Base-by-base conservation (phyloP, 2,797 vertebrate genomes). In the Enteromius trimaculatus region DNA sequence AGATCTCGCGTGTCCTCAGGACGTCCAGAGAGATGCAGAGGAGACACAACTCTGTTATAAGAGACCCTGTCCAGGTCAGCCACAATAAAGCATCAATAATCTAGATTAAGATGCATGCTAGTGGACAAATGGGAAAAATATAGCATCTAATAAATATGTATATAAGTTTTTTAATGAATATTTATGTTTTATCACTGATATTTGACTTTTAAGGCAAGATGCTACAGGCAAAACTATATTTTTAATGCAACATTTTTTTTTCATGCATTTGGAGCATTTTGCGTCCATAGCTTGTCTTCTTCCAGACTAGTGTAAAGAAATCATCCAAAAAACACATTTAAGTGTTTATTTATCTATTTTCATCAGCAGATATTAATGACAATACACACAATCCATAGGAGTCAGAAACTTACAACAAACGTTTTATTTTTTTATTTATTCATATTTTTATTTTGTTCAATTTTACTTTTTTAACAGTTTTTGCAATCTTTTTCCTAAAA, bases 11-110 rank as follows among this genome's bases (percentile, higher is more conserved):
- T 98, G 97, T 89, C 93, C 93, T 0, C 26, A 87, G 0, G 88
- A 90, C 29, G 86, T 60, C 0, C 83, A 87, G 74, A 92, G 88
- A 72, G 79, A 86, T 39, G 85, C 74, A 6, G 92, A 94, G 89
- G 94, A 96, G 88, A 94, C 90, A 0, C 92, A 91, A 80, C 91
- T 95, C 14, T 97, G 96, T 42, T 96, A 96, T 89, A 92, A 89
- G 77, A 93, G 79, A 68, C 93, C 95, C 2, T 97, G 96, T 84
- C 84, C 93, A 91, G 94, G 96, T 96, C 47, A 88, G 17, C 26
- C 9, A 14, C 3, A 17, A 17, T 31, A 31, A 17, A 17, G 6
- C 55, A 58, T 1, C n/a, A 58, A 23, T 47, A 13, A 47, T 42
- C 51, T 53, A 2, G 8, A n/a, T 55, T 3, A 10, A 3, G 53